Base-by-base conservation (phyloP, 2,888 invertebrate species). In the Pandemis cinnamomeana region DNA sequence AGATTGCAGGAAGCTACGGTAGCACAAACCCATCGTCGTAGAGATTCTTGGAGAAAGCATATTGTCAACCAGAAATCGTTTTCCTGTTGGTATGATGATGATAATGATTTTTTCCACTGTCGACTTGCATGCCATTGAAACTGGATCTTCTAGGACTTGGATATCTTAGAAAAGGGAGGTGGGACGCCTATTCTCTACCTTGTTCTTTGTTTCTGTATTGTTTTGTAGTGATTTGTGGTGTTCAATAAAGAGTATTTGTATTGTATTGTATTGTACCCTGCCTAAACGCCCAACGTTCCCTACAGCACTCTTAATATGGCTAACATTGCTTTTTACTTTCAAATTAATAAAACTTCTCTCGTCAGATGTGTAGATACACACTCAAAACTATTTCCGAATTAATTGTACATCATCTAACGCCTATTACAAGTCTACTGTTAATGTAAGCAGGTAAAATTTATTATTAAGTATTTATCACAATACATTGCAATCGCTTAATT, bases 401-500 rank as follows among this genome's bases (percentile, higher is more conserved):
- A 82, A 79, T 80, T 76, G 77, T 75, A 77, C 72, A 72, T 71
- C 72, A 73, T 78, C 72, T 77, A 51, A 78, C 79, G 78, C 79
- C 77, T 69, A 77, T 83, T 80, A 80, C 80, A 80, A 74, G 76
- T 83, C 81, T 84, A 83, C 81, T 42, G 7, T 66, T n/a, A 6
- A 67, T 61, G 10, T 61, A 80, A 78, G 79, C 81, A 83, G 27
- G 27, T 80, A 67, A 55, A 55, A 55, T 20, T 20, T 20, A 55
- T 78, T 77, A 76, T 76, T 76, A 80, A 80, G 78, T n/a, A 11
- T n/a, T 81, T 84, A 86, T 85, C 87, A 88, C 20, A 20, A 20
- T 20, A 20, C 84, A 84, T 84, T 78, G 75, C 80, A 83, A 83
- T 82, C 81, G 83, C 79, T 62, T 72, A 36, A 62, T 44, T 27